phyloP scores from a whole-genome alignment of 1,140 invertebrate species.

The Neotoxoptera formosana region DNA sequence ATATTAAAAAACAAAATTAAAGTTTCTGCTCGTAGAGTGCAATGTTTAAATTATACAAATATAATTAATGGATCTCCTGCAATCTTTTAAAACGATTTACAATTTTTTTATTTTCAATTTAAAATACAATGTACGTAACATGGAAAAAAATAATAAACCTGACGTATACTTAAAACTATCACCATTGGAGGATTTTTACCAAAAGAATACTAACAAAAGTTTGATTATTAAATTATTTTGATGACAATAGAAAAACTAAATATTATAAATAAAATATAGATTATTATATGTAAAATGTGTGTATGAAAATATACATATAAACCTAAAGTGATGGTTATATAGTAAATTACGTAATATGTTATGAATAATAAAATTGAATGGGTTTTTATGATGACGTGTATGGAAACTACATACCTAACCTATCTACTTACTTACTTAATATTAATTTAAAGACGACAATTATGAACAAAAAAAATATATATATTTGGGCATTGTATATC shows the following conservation, averaged over 20 bases:
- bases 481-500: not conserved
- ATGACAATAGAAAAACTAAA: not conserved
- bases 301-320: not conserved
- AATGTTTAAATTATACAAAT: not conserved
- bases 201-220: not conserved
- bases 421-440: not conserved
- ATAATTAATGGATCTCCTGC: slow-evolving; percentile 18
- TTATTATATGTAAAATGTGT: not conserved
- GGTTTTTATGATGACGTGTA: not conserved
- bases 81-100: slow-evolving; percentile 28
- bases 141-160: not conserved
- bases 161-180: not conserved
- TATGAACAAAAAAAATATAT: not conserved
- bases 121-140: not conserved
- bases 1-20: not conserved
- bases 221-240: not conserved
- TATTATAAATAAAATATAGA: not conserved
- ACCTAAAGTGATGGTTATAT: not conserved
- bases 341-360: not conserved
- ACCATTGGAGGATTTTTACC: not conserved
- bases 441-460: not conserved
- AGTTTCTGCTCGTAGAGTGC: not conserved
- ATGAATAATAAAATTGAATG: not conserved
- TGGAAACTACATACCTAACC: not conserved
- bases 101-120: not conserved